Evolutionary conservation across 2,113 vertebrate genomes (phyloP).

Genomic region (Lamprotornis superbus): DNA sequence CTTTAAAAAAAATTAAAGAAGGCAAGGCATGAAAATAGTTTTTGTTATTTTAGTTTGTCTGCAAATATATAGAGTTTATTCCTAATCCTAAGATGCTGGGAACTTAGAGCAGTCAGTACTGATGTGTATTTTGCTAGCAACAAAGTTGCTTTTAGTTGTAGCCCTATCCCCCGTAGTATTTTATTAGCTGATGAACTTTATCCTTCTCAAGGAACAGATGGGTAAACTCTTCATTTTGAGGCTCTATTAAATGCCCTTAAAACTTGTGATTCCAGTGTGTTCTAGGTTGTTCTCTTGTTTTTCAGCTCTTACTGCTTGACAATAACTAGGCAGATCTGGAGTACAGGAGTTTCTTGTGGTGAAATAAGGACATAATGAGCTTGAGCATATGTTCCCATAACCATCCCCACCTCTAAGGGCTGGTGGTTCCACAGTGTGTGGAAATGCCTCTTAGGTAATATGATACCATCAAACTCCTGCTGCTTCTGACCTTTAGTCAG

Average conservation of each 20-base stretch:
- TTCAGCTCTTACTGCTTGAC: neutral
- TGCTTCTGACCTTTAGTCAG: neutral
- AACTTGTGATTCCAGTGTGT: neutral
- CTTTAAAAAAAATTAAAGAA: neutral
- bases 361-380: neutral
- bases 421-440: neutral
- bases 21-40: rapidly evolving
- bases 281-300: neutral
- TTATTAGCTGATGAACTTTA: neutral
- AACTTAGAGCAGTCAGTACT: neutral
- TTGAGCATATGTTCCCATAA: rapidly evolving
- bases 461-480: neutral
- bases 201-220: neutral
- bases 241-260: neutral
- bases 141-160: neutral
- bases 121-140: neutral
- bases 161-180: neutral
- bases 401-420: neutral
- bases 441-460: neutral
- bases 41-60: neutral
- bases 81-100: neutral
- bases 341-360: neutral
- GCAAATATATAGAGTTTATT: neutral
- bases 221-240: neutral
- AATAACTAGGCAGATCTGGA: neutral